Base-by-base conservation (phyloP, 2,888 invertebrate genomes). In the Pseudoips prasinana region DNA sequence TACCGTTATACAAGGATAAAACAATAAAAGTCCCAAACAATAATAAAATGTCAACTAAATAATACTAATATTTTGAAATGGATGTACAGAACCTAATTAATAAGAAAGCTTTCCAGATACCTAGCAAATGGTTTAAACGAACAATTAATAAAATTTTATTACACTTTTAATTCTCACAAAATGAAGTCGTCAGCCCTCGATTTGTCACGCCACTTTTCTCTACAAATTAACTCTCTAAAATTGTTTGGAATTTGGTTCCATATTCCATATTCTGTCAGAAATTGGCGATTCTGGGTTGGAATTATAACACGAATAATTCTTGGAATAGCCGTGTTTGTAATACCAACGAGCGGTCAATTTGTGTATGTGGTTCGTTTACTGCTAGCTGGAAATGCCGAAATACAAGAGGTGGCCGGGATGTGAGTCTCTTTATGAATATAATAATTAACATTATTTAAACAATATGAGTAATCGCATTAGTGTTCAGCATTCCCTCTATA, bases 331-430 rank as follows among this genome's bases (percentile, higher is more conserved):
- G 39, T 59, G 8, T 77, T 68, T 28, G 25, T 62, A 19, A 33
- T 78, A 34, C 69, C 77, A 1, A 58, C 64, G 4, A 33, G 33
- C n/a, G 56, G 50, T 2, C 78, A 80, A 48, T 28, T 67, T 1
- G 22, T 62, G 18, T 77, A 70, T 41, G 38, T 69, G 22, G 38
- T 71, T 18, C 64, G 58, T 18, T 43, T 72, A 22, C 38, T 73
- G 7, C 19, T 42, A n/a, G 58, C 66, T 1, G 67, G 64, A 1
- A 45, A 64, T 14, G 59, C 58, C 22, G 60, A 71, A 33, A 62
- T 80, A 39, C 66, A 73, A 33, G 67, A 67, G 40, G 58, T 71
- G 1, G 71, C 68, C 34, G 60, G 66, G 2, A 64, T 66, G 79
- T 80, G 52, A 71, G 78, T 70, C 25, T 22, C 29, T 19, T 22